Conservation (phyloP, 2,797 vertebrate genomes). For the Sebastes itinus region DNA sequence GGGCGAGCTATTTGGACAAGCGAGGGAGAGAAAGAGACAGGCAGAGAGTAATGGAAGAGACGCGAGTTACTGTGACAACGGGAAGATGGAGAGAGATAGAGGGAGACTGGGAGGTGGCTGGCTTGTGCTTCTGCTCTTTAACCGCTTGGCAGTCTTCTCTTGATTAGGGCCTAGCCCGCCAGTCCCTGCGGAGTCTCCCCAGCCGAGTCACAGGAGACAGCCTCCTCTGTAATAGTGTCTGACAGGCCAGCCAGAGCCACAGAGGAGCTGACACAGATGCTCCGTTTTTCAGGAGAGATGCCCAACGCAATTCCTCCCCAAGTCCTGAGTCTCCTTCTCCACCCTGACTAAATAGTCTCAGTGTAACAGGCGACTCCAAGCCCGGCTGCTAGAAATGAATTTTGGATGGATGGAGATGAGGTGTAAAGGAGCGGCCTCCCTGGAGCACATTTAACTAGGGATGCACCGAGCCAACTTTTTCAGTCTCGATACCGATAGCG, state of each 20-base stretch:
- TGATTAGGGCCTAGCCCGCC: slow-evolving; percentile 75
- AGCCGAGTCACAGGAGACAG: slow-evolving; percentile 73
- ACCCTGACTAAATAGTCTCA: slow-evolving; percentile 16
- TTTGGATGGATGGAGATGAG: not conserved
- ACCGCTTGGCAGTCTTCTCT: slow-evolving; percentile 80
- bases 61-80: slow-evolving; percentile 58
- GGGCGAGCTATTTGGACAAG: slow-evolving; percentile 39
- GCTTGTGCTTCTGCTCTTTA: slow-evolving; percentile 74
- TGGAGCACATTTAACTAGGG: not conserved
- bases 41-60: slow-evolving; percentile 41
- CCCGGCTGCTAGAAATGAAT: not conserved
- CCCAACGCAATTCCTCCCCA: slow-evolving; percentile 48
- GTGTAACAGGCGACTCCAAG: not conserved
- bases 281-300: slow-evolving; percentile 66
- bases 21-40: slow-evolving; percentile 24
- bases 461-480: no score
- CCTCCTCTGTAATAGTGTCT: slow-evolving; percentile 81
- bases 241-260: slow-evolving; percentile 77
- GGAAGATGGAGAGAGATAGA: slow-evolving; percentile 61
- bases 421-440: not conserved
- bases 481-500: no score
- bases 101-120: slow-evolving; percentile 59
- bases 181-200: slow-evolving; percentile 71
- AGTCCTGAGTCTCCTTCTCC: slow-evolving; percentile 37
- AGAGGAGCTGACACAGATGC: slow-evolving; percentile 79